These are phyloP conservation scores for Anthonomus grandis DNA, from an alignment of 1,140 invertebrate genomes.

Conservation along the genomic window DNA sequence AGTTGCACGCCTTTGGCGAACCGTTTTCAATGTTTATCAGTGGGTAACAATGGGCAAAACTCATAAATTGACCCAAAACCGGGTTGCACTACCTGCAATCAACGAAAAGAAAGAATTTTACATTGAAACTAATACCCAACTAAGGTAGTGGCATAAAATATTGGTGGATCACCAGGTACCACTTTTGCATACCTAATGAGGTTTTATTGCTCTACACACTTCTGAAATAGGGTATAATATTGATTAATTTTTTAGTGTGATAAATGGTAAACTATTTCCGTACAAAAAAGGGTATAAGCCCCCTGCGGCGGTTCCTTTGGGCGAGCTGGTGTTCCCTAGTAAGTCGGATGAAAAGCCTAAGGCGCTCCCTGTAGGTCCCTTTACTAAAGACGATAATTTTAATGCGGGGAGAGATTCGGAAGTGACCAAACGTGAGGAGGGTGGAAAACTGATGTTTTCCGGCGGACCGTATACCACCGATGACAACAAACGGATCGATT, in stretches of 20 bases:
- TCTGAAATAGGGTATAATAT: not conserved
- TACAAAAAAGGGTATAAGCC: slow-evolving; percentile 65
- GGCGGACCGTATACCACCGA: slow-evolving; percentile 60
- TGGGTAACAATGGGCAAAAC: too few species aligned
- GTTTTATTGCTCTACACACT: not conserved
- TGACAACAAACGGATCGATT: slow-evolving; percentile 59
- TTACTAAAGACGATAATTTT: slow-evolving; percentile 45
- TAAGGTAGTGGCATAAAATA: too few species aligned
- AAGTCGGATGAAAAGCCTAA: slow-evolving; percentile 31
- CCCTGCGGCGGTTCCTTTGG: slow-evolving; percentile 56
- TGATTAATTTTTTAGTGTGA: slow-evolving; percentile 55
- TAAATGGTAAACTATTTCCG: slow-evolving; percentile 73
- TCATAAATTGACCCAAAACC: too few species aligned
- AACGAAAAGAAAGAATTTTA: too few species aligned
- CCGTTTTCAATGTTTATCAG: too few species aligned
- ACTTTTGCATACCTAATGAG: not conserved
- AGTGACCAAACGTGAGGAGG: slow-evolving; percentile 40
- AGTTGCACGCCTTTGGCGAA: too few species aligned
- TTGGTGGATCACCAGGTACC: too few species aligned
- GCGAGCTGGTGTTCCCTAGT: slow-evolving; percentile 54
- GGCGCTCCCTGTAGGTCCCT: slow-evolving; percentile 44
- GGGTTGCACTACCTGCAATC: too few species aligned
- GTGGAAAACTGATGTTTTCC: too few species aligned
- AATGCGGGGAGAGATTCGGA: slow-evolving; percentile 37
- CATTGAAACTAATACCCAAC: too few species aligned